phyloP scores from a whole-genome alignment of 2,888 invertebrate species.

The Priapulus caudatus region DNA sequence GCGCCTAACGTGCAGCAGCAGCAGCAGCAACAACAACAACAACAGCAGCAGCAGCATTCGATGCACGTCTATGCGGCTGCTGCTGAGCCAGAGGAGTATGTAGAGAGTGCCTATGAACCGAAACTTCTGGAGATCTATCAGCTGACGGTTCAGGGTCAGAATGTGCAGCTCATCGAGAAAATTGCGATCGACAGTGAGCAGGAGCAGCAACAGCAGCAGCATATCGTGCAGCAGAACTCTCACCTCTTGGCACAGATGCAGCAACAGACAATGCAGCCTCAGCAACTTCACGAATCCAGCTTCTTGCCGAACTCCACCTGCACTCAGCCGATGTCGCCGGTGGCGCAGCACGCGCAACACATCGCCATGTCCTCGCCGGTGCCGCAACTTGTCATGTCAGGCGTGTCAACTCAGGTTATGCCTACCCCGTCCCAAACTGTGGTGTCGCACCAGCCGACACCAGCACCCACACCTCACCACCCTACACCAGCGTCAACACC shows the following conservation, averaged over 20 bases:
- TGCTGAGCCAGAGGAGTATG: neutral
- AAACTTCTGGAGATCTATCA: neutral
- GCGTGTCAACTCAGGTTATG: neutral
- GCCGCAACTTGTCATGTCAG: neutral
- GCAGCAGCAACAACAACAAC: neutral
- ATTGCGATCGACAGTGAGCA: neutral
- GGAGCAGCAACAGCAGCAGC: neutral
- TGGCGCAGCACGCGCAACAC: neutral
- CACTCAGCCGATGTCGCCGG: no score
- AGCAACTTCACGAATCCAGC: neutral
- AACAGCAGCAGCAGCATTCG: neutral
- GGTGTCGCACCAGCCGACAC: neutral
- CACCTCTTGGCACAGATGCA: constrained; percentile 1
- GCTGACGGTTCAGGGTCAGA: neutral
- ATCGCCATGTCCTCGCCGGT: neutral
- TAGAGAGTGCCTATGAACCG: neutral
- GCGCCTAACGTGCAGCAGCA: neutral
- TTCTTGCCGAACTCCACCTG: no score
- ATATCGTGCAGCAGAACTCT: neutral
- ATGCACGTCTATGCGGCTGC: no score
- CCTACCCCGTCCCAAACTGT: neutral
- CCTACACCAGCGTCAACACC: neutral
- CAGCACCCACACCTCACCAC: neutral
- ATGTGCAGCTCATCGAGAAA: neutral
- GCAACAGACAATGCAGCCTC: no score